Evolutionary conservation across 1,140 invertebrate species (phyloP), one percentile per base, ranked within the genome.

Genomic region (Pachypeltis micranthus): DNA sequence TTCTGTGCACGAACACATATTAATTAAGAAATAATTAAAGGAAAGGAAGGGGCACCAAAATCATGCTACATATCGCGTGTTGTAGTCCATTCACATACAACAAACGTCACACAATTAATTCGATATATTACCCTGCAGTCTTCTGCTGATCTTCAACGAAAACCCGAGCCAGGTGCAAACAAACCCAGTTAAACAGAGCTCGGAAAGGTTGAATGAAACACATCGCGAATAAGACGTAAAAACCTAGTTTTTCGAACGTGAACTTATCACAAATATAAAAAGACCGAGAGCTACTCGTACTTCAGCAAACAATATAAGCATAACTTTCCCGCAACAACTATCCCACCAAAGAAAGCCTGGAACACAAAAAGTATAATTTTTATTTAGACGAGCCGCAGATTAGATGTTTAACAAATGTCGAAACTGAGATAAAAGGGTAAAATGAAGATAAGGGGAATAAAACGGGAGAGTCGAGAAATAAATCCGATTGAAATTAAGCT

Each of bases 351-450:
- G n/a, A 64, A 59, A 21, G 63, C 63, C 16, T 57, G 63, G 39
- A 44, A 68, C 67, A 66, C 64, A 63, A 55, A 54, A 56, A 24
- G 59, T 10, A 39, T 7, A 16, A 39, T 10, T 39, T 10, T 39
- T 39, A 10, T 39, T 39, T n/a, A n/a, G n/a, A n/a, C n/a, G n/a
- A n/a, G n/a, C n/a, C n/a, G n/a, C n/a, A n/a, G n/a, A n/a, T n/a
- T n/a, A n/a, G n/a, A n/a, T n/a, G n/a, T n/a, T n/a, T n/a, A n/a
- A n/a, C n/a, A n/a, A n/a, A n/a, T n/a, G 31, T 39, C 31, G 31
- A 39, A 39, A 39, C 31, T 39, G 31, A n/a, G n/a, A n/a, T n/a
- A n/a, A n/a, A n/a, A n/a, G n/a, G n/a, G n/a, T 39, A 10, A 16
- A 39, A 39, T 16, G 31, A 39, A 39, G 31, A 39, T 39, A 39